phyloP scores from a whole-genome alignment of 2,888 invertebrate genomes.

The Minunthozetes semirufus region DNA sequence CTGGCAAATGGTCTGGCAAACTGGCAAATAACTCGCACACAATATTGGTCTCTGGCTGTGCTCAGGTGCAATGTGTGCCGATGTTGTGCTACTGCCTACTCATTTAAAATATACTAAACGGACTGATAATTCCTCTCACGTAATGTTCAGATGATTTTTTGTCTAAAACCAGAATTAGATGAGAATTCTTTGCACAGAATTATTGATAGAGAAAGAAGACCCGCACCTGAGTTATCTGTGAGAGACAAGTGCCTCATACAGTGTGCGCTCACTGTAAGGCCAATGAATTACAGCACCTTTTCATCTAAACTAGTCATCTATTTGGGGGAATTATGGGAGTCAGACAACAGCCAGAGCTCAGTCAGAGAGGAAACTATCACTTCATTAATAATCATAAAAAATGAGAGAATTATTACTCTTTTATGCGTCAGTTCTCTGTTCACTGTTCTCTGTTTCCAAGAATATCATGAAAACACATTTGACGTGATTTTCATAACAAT shows the following conservation, averaged over 20 bases:
- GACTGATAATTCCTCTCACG: neutral
- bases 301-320: slow-evolving; percentile 2
- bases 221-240: slow-evolving; percentile 10
- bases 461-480: too few relatives aligned
- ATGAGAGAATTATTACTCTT: too few relatives aligned
- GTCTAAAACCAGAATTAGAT: neutral
- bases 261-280: neutral
- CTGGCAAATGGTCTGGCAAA: too few relatives aligned
- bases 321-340: neutral
- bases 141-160: neutral
- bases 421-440: too few relatives aligned
- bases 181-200: neutral
- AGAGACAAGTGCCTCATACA: slow-evolving; percentile 1
- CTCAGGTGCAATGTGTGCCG: slow-evolving; percentile 7
- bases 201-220: neutral
- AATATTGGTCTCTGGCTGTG: neutral
- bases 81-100: slow-evolving; percentile 19
- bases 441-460: too few relatives aligned
- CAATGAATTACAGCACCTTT: neutral
- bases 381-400: slow-evolving; percentile 12
- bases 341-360: neutral
- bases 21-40: too few relatives aligned
- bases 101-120: slow-evolving; percentile 22
- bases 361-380: slow-evolving; percentile 15
- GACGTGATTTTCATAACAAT: neutral